These are phyloP conservation scores for Schizothorax lantsangensis DNA, from an alignment of 2,797 vertebrate genomes.

Conservation along the genomic window DNA sequence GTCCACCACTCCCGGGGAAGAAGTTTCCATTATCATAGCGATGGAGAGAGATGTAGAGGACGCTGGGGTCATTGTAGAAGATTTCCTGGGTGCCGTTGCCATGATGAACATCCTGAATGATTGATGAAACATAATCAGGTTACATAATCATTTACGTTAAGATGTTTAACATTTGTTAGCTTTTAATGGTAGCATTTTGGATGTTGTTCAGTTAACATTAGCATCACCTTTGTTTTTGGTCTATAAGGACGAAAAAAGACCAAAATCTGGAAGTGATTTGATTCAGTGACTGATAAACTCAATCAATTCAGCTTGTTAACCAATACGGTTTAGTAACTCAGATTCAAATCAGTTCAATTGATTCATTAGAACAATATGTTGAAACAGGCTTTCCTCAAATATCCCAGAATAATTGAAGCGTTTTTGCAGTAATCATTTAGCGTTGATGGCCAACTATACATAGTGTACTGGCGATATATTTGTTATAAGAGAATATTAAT, in stretches of 20 bases:
- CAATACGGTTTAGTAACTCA: not conserved
- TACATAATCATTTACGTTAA: not conserved
- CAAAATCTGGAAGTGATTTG: slow-evolving; percentile 3
- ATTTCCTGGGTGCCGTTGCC: slow-evolving; percentile 96
- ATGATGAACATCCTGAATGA: slow-evolving; percentile 91
- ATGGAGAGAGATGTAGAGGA: slow-evolving; percentile 95
- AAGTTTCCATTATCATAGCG: slow-evolving; percentile 95
- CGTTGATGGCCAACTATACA: not conserved
- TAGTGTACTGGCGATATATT: not conserved
- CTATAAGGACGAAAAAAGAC: not conserved
- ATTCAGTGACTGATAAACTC: not conserved
- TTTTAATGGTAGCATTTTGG: not conserved
- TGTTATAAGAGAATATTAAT: not conserved
- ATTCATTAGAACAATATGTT: not conserved
- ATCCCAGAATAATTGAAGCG: not conserved
- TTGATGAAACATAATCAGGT: not conserved
- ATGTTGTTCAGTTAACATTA: not conserved
- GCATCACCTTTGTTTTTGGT: not conserved
- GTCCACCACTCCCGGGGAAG: slow-evolving; percentile 93
- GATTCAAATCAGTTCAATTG: not conserved
- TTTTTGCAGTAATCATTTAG: not conserved
- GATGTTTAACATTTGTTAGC: not conserved
- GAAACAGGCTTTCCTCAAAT: not conserved
- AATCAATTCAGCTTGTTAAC: not conserved
- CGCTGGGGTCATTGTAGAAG: slow-evolving; percentile 91